phyloP scores from a whole-genome alignment of 2,888 invertebrate genomes.

The Torymus tubicola region DNA sequence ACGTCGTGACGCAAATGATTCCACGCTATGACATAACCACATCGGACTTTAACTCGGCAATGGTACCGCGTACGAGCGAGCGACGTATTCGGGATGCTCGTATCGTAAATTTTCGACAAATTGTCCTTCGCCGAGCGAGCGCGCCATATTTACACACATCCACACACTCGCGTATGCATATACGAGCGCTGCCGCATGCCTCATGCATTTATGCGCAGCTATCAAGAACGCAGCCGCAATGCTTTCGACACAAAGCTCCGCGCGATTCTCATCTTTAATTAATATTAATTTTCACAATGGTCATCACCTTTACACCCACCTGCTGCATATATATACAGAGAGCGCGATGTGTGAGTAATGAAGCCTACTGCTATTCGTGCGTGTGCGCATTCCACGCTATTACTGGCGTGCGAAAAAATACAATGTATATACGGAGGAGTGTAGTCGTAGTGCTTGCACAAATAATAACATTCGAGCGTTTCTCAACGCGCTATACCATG shows the following conservation, averaged over 20 bases:
- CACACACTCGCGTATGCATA: not conserved
- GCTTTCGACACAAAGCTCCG: not conserved
- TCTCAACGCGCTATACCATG: not conserved
- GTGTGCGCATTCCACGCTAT: not conserved
- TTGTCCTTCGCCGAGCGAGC: conserved; percentile 11
- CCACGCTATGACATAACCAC: conserved; percentile 15
- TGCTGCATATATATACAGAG: not conserved
- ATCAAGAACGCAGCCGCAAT: not conserved
- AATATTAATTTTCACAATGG: conserved; percentile 30
- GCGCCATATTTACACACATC: not conserved
- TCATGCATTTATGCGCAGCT: not conserved
- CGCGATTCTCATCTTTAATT: conserved; percentile 29
- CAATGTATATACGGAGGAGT: too few species aligned
- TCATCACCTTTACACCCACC: not conserved
- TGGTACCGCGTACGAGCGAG: too few species aligned
- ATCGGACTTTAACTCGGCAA: conserved; percentile 15
- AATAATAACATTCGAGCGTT: conserved; percentile 24
- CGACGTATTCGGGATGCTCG: not conserved
- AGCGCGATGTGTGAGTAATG: not conserved
- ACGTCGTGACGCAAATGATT: not conserved
- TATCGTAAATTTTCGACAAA: conserved; percentile 38
- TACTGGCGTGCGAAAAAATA: not conserved
- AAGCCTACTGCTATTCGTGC: not conserved
- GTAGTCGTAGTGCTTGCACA: conserved; percentile 8
- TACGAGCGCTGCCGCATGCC: not conserved